phyloP scores from a whole-genome alignment of 2,113 vertebrate genomes.

The Spea multiplicata region DNA sequence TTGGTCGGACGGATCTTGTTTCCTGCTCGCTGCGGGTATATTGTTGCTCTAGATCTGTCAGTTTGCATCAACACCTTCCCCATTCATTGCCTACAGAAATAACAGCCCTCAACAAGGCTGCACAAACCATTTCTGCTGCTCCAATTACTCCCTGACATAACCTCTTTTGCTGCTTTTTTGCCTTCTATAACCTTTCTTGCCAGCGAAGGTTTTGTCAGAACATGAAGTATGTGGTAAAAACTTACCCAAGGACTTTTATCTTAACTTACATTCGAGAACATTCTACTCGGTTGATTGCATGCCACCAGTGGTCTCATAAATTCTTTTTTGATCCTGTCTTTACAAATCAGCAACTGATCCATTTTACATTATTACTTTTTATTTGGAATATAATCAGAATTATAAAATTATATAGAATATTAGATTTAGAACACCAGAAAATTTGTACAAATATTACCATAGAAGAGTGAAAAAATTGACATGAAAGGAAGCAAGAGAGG shows the following conservation, averaged over 20 bases:
- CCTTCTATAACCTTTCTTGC: constrained; percentile 56
- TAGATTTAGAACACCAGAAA: too few species aligned
- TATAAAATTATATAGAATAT: too few species aligned
- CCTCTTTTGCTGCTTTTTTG: constrained; percentile 66
- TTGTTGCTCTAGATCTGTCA: constrained; percentile 97
- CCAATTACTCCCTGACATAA: constrained; percentile 83
- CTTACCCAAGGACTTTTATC: constrained; percentile 34
- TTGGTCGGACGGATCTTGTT: constrained; percentile 65
- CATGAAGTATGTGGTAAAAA: constrained; percentile 29
- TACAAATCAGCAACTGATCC: too few species aligned
- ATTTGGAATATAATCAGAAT: too few species aligned
- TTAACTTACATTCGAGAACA: neutral
- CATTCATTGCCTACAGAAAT: constrained; percentile 88
- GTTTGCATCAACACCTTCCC: constrained; percentile 88
- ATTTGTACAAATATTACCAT: too few species aligned
- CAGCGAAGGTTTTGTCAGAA: constrained; percentile 39
- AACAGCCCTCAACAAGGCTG: constrained; percentile 87
- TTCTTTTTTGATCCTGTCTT: neutral
- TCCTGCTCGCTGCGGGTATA: constrained; percentile 69
- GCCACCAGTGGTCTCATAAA: neutral
- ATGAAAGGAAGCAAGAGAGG: too few species aligned
- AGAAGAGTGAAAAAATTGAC: too few species aligned
- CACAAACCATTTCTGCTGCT: constrained; percentile 92
- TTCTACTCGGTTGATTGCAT: neutral
- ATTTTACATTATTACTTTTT: too few species aligned